Evolutionary conservation across 2,797 vertebrate genomes (phyloP).

Genomic region (Sebastes wilsoni): DNA sequence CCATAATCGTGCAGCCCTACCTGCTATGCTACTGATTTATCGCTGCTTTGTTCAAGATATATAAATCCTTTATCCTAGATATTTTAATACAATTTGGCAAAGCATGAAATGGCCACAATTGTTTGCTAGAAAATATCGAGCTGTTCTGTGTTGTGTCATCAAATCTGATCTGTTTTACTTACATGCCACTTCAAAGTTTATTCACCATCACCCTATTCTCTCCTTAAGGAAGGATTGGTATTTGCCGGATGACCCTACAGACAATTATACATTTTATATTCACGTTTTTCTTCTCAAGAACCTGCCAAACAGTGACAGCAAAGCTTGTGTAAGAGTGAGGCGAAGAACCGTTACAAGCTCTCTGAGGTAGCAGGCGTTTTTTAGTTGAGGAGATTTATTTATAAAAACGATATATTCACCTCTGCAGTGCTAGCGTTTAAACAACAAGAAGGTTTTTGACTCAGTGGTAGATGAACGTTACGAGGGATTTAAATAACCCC

Average conservation of each 20-base stretch:
- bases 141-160: not conserved
- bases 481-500: not conserved
- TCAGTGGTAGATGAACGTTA: slow-evolving; percentile 19
- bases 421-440: slow-evolving; percentile 23
- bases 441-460: slow-evolving; percentile 6
- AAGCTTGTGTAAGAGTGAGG: slow-evolving; percentile 34
- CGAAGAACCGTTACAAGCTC: slow-evolving; percentile 26
- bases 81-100: not conserved
- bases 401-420: not conserved
- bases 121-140: not conserved
- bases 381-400: slow-evolving; percentile 50
- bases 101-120: not conserved
- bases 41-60: not conserved
- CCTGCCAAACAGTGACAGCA: slow-evolving; percentile 19
- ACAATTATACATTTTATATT: not conserved
- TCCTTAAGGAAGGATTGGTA: not conserved
- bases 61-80: not conserved
- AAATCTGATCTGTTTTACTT: not conserved
- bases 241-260: not conserved
- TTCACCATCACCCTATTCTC: not conserved
- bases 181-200: not conserved
- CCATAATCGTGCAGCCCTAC: too few species aligned
- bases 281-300: not conserved
- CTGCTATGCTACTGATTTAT: not conserved
- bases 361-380: slow-evolving; percentile 75